Evolutionary conservation across 2,797 vertebrate species (phyloP).

Genomic region (Xenentodon cancila): DNA sequence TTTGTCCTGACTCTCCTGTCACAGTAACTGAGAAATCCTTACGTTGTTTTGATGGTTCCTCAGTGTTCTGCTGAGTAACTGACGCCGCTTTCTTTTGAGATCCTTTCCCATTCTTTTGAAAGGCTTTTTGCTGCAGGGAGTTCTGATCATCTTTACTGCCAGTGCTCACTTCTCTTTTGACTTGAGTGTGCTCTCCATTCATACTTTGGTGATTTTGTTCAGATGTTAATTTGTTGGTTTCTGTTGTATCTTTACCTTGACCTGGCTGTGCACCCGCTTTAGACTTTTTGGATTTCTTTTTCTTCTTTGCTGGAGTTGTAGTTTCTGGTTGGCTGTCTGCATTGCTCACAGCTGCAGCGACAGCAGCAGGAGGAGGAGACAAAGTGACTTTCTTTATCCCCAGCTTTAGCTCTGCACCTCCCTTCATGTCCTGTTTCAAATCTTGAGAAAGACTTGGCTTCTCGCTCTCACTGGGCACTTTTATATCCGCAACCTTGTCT

Average conservation of each 20-base stretch:
- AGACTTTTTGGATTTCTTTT: constrained; percentile 82
- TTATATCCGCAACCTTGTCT: constrained; percentile 61
- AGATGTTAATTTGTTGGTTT: constrained; percentile 47
- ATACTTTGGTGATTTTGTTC: constrained; percentile 54
- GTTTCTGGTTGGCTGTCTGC: constrained; percentile 59
- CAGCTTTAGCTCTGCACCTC: constrained; percentile 57
- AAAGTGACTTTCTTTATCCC: constrained; percentile 51
- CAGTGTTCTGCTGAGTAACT: constrained; percentile 63
- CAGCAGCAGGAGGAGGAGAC: constrained; percentile 23
- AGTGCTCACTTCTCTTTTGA: constrained; percentile 62
- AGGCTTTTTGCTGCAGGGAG: constrained; percentile 59
- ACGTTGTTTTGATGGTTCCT: constrained; percentile 64
- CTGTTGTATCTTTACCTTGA: constrained; percentile 65
- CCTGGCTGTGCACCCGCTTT: constrained; percentile 60
- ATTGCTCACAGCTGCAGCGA: constrained; percentile 12
- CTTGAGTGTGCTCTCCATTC: constrained; percentile 56
- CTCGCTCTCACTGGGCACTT: constrained; percentile 50
- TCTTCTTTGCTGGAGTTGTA: constrained; percentile 69
- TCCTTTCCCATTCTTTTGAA: constrained; percentile 69
- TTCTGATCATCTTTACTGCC: constrained; percentile 67
- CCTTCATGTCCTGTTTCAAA: constrained; percentile 42
- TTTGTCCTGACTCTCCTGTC: constrained; percentile 71
- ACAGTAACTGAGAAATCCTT: constrained; percentile 65
- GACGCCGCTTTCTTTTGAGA: constrained; percentile 66
- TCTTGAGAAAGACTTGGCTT: constrained; percentile 48